Base-by-base conservation (phyloP, 2,797 vertebrate genomes). In the Meriones psammophilus region DNA sequence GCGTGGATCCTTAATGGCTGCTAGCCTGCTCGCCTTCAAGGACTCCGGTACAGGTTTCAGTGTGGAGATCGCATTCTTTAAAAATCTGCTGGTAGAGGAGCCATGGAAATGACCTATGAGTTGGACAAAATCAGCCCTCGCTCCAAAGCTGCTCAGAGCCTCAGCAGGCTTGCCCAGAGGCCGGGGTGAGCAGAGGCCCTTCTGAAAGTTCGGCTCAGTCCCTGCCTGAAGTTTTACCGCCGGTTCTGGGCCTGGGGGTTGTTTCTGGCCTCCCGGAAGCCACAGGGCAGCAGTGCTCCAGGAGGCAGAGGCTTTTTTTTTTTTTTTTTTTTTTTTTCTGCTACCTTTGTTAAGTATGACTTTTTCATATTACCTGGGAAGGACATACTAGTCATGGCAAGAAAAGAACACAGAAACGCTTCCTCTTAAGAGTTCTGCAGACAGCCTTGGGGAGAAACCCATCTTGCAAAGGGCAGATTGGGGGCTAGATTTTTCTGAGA, bases 101-200 rank as follows among this genome's bases (percentile, higher is more conserved):
- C 84, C 64, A 69, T 4, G 8, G 94, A 95, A n/a, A 85, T 91
- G 24, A 62, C 20, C 62, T 92, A 28, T 7, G 5, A 68, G 28
- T 71, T 24, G 33, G 30, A 20, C 14, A 36, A 77, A 84, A 50
- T 60, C 14, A 0, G 69, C 9, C 0, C 22, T 26, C 17, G 3
- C 42, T 69, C 12, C 2, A 20, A 62, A 2, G 5, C 26, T 14
- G 50, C 24, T 28, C 15, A 22, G 33, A 36, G 26, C 42, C 69
- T 18, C 17, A 4, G 26, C 77, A 42, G 36, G 28, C 18, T 24
- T 36, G 46, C 54, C 36, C 36, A 7, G 39, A 42, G 42, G 15
- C 14, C 3, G 0, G 12, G 28, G 7, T 30, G 4, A 24, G 17
- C 22, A 1, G 36, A 36, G 4, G 39, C 50, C 50, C 50, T 39